Base-by-base conservation (phyloP, 2,113 vertebrate genomes). In the Nothoprocta pentlandii region DNA sequence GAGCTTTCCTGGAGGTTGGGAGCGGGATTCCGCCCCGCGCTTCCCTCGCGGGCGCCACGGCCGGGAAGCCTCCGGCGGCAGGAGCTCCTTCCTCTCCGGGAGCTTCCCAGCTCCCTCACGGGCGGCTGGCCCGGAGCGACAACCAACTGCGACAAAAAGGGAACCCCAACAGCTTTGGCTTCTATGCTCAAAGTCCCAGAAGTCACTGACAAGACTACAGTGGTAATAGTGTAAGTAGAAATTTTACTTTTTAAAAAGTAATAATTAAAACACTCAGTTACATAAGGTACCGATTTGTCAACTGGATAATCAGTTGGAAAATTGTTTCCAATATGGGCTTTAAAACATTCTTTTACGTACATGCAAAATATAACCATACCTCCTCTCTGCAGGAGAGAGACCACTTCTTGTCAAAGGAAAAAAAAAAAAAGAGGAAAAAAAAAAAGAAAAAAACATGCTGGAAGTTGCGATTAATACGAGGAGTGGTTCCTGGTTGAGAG, bases 281-380 rank as follows among this genome's bases (percentile, higher is more conserved):
- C 96, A 97, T 93, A 95, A 96, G 91, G 96, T 96, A 97, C 90
- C 93, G 78, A 94, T 95, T 66, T 91, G 82, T 96, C 96, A 97
- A 96, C 95, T 97, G 97, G 92, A 97, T 90, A 97, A 97, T 97
- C 97, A 97, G 94, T 97, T 97, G 97, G 93, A 86, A 96, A 95
- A 90, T 75, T 95, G 87, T 96, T 94, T 97, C 95, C 96, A 97
- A 96, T 97, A 97, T 97, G 95, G 97, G 91, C 93, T 96, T 96
- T 95, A 94, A 95, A 94, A 97, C 87, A 93, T 96, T 89, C 76
- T 92, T 96, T 96, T 85, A 91, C 6, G 76, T 97, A 97, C 95
- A 95, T 89, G 89, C 90, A 96, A 90, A 97, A 95, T 76, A 94
- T 88, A 93, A 92, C 73, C 93, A 93, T 75, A 87, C 73, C 86